These are phyloP conservation scores for Zapus hudsonius DNA, from an alignment of 2,113 vertebrate species.

Conservation along the genomic window DNA sequence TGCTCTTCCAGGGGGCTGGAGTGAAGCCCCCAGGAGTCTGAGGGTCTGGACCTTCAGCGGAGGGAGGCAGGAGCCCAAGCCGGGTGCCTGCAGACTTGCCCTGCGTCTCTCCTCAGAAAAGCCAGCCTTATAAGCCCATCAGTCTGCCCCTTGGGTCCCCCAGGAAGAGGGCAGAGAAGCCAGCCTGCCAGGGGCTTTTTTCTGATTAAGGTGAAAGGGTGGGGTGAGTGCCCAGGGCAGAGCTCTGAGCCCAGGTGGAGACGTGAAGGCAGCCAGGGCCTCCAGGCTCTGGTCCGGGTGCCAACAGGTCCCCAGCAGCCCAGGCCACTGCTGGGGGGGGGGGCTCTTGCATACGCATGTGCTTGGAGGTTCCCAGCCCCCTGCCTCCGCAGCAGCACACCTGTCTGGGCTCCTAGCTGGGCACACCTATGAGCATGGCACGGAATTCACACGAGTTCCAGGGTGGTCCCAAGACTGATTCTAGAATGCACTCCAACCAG, in stretches of 20 bases:
- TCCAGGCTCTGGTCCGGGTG: no score
- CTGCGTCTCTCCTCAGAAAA: not conserved
- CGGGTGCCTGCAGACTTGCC: not conserved
- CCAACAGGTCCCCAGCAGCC: not conserved
- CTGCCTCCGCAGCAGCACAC: no score
- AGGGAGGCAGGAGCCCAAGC: not conserved
- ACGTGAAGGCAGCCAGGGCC: not conserved
- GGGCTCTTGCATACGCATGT: no score
- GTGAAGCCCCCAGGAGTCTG: fast-evolving
- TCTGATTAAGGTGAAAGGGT: not conserved
- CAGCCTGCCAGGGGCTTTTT: not conserved
- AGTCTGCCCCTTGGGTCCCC: no score
- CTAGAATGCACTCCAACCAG: not conserved
- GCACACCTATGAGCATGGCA: not conserved
- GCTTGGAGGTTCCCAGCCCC: fast-evolving
- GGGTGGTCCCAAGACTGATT: not conserved
- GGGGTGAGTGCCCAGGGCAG: not conserved
- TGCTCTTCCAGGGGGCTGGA: not conserved
- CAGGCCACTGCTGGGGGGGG: not conserved
- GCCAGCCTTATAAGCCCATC: not conserved
- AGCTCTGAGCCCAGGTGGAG: not conserved
- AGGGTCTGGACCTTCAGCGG: no score
- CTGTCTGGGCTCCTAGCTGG: not conserved
- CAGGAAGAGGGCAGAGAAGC: not conserved
- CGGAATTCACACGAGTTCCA: not conserved